These are phyloP conservation scores for Zoanthus sansibaricus DNA, from an alignment of 92 coral and sea anemone species.

Conservation along the genomic window DNA sequence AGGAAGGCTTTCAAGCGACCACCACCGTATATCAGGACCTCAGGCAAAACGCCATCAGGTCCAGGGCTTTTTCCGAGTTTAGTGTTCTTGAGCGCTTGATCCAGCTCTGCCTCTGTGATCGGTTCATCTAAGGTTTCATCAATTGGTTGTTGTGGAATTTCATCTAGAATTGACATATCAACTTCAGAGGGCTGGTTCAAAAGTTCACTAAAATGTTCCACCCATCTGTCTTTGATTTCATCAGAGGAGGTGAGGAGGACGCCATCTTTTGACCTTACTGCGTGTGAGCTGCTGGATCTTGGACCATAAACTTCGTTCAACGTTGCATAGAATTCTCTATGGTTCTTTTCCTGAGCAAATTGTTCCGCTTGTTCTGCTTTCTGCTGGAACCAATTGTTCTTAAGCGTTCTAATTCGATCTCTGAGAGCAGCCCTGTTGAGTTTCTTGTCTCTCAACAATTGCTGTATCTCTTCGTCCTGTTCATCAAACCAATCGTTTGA, in stretches of 20 bases:
- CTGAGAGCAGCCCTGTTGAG: constrained; percentile 42
- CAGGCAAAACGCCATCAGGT: constrained; percentile 57
- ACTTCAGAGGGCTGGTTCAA: constrained; percentile 21
- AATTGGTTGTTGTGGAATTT: background rate
- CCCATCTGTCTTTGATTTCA: constrained; percentile 49
- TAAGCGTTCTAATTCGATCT: constrained; percentile 43
- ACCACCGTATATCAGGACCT: constrained; percentile 60
- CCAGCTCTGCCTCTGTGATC: background rate
- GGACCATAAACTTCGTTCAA: constrained; percentile 55
- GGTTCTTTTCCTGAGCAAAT: constrained; percentile 47
- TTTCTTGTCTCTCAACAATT: constrained; percentile 50
- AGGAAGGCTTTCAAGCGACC: constrained; percentile 55
- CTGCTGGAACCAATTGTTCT: constrained; percentile 19
- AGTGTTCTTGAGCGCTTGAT: constrained; percentile 36
- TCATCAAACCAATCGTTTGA: constrained; percentile 65
- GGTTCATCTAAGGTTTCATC: constrained; percentile 5
- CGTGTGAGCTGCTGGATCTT: constrained; percentile 34
- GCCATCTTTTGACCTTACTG: constrained; percentile 46
- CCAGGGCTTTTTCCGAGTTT: constrained; percentile 63
- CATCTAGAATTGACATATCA: background rate
- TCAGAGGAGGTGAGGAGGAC: constrained; percentile 33
- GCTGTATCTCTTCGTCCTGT: constrained; percentile 55
- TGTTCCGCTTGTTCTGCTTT: constrained; percentile 44
- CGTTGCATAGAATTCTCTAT: constrained; percentile 56
- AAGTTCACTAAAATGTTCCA: constrained; percentile 6